Conservation (phyloP, 2,797 vertebrate genomes). For the Ptychobarbus kaznakovi region DNA sequence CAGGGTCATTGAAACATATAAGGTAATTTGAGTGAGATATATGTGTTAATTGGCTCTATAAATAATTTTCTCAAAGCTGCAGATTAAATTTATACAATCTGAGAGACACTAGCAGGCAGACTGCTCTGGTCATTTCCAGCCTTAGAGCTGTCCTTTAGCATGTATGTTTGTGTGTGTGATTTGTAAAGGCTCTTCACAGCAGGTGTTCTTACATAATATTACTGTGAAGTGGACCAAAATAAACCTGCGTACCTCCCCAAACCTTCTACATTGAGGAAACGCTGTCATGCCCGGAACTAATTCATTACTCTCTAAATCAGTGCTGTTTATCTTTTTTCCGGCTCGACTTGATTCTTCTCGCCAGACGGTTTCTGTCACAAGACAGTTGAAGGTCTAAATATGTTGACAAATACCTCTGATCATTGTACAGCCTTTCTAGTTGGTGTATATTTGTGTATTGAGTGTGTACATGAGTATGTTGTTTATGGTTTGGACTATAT, state of each 20-base stretch:
- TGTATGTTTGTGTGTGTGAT: not conserved
- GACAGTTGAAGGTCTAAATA: not conserved
- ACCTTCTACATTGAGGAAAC: conserved; percentile 3
- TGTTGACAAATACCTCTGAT: conserved; percentile 1
- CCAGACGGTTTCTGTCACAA: not conserved
- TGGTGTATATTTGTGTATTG: conserved; percentile 16
- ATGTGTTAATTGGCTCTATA: conserved; percentile 11
- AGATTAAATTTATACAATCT: conserved; percentile 1
- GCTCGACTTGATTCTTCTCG: not conserved
- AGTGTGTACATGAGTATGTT: conserved; percentile 8
- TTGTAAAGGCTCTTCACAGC: conserved; percentile 21
- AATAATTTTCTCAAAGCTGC: not conserved
- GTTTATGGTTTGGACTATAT: conserved; percentile 11
- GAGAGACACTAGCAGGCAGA: not conserved
- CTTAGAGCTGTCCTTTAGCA: not conserved
- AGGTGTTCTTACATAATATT: conserved; percentile 40
- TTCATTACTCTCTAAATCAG: conserved; percentile 19
- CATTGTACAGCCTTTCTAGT: conserved; percentile 6
- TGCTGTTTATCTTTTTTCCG: not conserved
- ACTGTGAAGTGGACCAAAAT: conserved; percentile 33
- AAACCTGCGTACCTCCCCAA: conserved; percentile 11
- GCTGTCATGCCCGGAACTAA: not conserved
- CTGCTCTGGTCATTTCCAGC: not conserved
- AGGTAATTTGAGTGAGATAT: not conserved
- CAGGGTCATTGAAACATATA: not conserved